phyloP scores from a whole-genome alignment of 2,888 invertebrate genomes.

The Ctena decussata region DNA sequence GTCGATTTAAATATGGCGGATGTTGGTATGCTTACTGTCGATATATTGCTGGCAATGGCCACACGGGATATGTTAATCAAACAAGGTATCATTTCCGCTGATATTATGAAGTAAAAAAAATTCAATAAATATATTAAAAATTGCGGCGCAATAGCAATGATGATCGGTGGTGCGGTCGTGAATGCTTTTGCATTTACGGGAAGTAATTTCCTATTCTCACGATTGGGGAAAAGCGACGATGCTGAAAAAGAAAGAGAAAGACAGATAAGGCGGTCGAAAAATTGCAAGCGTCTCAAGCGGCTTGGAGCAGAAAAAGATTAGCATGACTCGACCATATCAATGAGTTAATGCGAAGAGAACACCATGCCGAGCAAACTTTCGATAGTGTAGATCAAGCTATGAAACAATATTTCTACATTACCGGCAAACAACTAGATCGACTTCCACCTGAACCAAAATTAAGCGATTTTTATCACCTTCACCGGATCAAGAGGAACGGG shows the following conservation, averaged over 20 bases:
- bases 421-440: not conserved
- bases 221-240: constrained; percentile 21
- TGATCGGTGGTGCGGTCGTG: constrained; percentile 30
- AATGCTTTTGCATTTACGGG: constrained; percentile 38
- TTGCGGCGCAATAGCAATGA: constrained; percentile 38
- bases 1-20: constrained; percentile 39
- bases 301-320: constrained; percentile 37
- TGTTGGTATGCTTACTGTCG: constrained; percentile 35
- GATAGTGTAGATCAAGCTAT: constrained; percentile 44
- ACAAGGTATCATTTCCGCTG: constrained; percentile 47
- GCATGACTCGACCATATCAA: constrained; percentile 45
- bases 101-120: constrained; percentile 46
- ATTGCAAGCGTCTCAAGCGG: constrained; percentile 37
- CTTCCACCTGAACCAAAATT: not conserved
- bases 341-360: constrained; percentile 44
- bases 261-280: constrained; percentile 56
- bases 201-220: constrained; percentile 31
- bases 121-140: constrained; percentile 16
- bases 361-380: constrained; percentile 45
- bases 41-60: constrained; percentile 41
- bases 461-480: constrained; percentile 38
- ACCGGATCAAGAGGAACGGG: constrained; percentile 21
- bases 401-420: not conserved
- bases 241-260: constrained; percentile 23
- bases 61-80: constrained; percentile 45